These are phyloP conservation scores for Protobothrops mucrosquamatus DNA, from an alignment of 2,113 vertebrate species.

Conservation along the genomic window DNA sequence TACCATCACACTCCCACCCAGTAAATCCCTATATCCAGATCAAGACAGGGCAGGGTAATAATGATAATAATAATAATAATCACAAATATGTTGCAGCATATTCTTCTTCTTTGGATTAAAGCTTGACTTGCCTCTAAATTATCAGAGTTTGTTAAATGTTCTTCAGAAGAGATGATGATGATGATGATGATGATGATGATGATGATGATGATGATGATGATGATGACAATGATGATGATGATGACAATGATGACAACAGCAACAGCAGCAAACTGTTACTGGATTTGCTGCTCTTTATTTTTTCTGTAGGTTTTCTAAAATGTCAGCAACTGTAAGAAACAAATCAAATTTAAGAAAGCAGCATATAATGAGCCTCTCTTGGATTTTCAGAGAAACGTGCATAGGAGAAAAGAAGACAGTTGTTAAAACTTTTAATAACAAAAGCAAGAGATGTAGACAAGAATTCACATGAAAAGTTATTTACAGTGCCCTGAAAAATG, in stretches of 20 bases:
- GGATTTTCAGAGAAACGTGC: neutral
- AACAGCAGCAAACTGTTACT: neutral
- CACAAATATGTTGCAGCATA: neutral
- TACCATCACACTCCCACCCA: neutral
- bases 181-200: neutral
- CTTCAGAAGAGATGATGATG: neutral
- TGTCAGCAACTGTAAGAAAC: neutral
- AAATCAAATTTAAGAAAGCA: neutral
- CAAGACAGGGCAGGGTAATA: neutral
- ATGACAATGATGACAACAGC: no score
- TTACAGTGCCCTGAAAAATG: neutral
- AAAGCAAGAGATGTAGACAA: neutral
- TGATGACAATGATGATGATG: neutral
- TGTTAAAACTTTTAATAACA: constrained; percentile 9
- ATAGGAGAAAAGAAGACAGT: neutral
- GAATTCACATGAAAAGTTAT: neutral
- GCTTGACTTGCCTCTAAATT: neutral
- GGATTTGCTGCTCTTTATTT: neutral
- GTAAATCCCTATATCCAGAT: neutral
- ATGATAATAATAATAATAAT: neutral
- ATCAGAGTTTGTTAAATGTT: neutral
- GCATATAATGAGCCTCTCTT: neutral
- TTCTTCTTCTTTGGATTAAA: neutral
- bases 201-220: neutral
- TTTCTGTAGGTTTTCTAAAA: neutral